Evolutionary conservation across 2,888 invertebrate genomes (phyloP).

Genomic region (Cryptocheilus praepositus): DNA sequence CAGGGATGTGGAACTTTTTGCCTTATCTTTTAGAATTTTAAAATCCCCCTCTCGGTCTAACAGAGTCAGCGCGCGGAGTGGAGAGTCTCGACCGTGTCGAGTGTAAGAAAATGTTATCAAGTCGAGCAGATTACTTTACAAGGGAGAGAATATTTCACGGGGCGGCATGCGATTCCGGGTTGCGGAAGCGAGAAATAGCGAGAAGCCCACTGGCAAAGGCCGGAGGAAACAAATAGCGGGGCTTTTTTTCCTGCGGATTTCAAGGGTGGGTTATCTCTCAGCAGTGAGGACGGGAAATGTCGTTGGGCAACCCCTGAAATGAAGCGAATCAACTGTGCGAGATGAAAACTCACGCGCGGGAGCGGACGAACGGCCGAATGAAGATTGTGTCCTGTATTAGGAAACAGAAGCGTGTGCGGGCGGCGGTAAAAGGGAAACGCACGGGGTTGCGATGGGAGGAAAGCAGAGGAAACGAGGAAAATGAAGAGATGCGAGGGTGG

Average conservation of each 20-base stretch:
- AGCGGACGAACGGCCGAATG: background rate
- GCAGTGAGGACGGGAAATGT: constrained; percentile 2
- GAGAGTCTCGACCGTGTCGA: background rate
- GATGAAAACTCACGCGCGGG: background rate
- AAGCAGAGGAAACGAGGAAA: background rate
- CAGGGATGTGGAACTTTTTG: background rate
- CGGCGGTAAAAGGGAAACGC: background rate
- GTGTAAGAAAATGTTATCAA: constrained; percentile 8
- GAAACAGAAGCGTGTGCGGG: background rate
- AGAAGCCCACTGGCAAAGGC: background rate
- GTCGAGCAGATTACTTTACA: constrained; percentile 4
- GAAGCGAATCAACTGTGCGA: constrained; percentile 5
- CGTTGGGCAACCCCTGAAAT: background rate
- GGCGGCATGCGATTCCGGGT: background rate
- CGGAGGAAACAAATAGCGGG: background rate
- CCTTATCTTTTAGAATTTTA: background rate
- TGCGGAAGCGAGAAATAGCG: too few species aligned
- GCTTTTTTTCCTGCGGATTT: background rate
- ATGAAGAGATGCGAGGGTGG: background rate
- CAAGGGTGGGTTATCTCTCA: constrained; percentile 1
- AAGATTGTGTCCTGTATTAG: background rate
- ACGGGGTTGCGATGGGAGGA: background rate
- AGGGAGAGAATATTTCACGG: constrained; percentile 7
- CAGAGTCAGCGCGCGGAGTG: background rate
- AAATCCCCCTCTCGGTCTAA: background rate